These are phyloP conservation scores for Pelodiscus sinensis DNA, from an alignment of 2,113 vertebrate species.

Conservation along the genomic window DNA sequence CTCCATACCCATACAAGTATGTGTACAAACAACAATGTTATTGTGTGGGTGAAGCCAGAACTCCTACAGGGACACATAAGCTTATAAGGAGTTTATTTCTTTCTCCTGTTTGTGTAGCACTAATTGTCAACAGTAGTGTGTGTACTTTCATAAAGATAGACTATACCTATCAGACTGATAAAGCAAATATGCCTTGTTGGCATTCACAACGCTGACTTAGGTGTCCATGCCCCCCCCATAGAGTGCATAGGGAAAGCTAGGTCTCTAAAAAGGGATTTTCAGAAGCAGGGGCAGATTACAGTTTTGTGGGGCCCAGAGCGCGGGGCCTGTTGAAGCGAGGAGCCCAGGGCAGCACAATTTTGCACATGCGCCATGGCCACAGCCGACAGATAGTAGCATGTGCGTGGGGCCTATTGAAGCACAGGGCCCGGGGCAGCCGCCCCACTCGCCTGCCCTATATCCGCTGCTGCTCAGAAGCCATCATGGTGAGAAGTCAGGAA, in stretches of 20 bases:
- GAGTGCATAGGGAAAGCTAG: not conserved
- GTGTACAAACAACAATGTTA: not conserved
- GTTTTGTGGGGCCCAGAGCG: too few species aligned
- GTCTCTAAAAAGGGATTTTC: not conserved
- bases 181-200: not conserved
- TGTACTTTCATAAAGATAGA: not conserved
- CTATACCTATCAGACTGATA: not conserved
- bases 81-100: not conserved
- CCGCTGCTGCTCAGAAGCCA: not conserved
- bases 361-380: too few species aligned
- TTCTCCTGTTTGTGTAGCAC: not conserved
- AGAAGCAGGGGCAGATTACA: not conserved
- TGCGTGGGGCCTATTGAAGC: too few species aligned
- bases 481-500: not conserved
- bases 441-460: too few species aligned
- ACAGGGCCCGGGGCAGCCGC: too few species aligned
- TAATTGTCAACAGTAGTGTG: not conserved
- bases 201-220: not conserved
- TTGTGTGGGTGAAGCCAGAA: not conserved
- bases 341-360: too few species aligned
- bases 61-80: not conserved
- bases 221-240: not conserved
- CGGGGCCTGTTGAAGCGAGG: too few species aligned
- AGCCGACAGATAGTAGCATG: too few species aligned
- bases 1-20: not conserved